phyloP scores from a whole-genome alignment of 2,113 vertebrate genomes.

The Platysternon megacephalum region DNA sequence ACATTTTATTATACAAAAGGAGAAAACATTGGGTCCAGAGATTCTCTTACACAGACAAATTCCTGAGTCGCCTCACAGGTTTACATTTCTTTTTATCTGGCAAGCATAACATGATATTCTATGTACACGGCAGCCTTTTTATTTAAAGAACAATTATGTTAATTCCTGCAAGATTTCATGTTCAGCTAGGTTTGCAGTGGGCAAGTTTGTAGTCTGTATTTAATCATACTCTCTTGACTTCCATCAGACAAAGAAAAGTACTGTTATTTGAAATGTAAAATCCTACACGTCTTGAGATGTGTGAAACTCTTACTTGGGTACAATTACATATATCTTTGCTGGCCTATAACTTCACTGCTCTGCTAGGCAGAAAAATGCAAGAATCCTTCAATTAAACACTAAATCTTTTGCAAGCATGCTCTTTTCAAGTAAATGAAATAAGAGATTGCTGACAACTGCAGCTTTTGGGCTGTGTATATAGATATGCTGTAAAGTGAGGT shows the following conservation, averaged over 20 bases:
- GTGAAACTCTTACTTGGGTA: neutral
- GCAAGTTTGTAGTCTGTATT: slow-evolving; percentile 55
- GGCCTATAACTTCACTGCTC: neutral
- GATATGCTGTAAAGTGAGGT: neutral
- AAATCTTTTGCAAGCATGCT: neutral
- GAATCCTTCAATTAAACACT: slow-evolving; percentile 5
- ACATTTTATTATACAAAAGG: slow-evolving; percentile 47
- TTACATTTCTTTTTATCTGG: slow-evolving; percentile 63
- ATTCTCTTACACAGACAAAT: slow-evolving; percentile 52
- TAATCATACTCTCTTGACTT: slow-evolving; percentile 48
- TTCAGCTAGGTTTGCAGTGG: slow-evolving; percentile 49
- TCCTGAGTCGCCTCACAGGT: slow-evolving; percentile 54
- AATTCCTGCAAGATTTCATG: slow-evolving; percentile 62
- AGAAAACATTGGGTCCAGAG: slow-evolving; percentile 57
- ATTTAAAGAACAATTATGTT: slow-evolving; percentile 67
- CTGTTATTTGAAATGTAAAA: slow-evolving; percentile 21
- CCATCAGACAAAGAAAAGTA: slow-evolving; percentile 7
- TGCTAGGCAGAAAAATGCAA: neutral
- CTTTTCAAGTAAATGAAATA: slow-evolving; percentile 30
- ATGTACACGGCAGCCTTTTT: slow-evolving; percentile 47
- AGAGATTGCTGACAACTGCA: neutral
- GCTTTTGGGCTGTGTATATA: neutral
- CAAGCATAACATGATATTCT: slow-evolving; percentile 37
- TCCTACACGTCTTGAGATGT: neutral
- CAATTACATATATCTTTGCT: neutral